These are phyloP conservation scores for Macquaria ambigua DNA, from an alignment of 2,113 vertebrate species.

Conservation along the genomic window DNA sequence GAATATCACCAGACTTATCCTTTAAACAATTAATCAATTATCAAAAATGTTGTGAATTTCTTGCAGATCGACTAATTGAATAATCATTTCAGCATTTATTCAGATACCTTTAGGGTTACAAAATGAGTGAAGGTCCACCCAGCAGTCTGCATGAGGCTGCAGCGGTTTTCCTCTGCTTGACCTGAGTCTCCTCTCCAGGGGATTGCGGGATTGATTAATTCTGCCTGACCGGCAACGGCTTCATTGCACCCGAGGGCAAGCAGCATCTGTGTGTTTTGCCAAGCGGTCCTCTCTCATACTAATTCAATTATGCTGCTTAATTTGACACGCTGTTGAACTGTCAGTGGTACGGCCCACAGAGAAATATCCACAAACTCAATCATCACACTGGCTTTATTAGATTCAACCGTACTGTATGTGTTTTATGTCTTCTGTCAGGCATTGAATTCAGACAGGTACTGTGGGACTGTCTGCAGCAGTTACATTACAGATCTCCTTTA, in stretches of 20 bases:
- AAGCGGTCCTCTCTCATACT: constrained; percentile 29
- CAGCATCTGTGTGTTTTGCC: constrained; percentile 60
- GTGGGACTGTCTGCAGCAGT: constrained; percentile 5
- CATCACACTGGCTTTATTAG: constrained; percentile 39
- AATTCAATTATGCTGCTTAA: constrained; percentile 68
- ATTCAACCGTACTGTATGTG: not conserved
- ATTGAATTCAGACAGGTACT: constrained; percentile 10
- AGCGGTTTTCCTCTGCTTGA: constrained; percentile 32
- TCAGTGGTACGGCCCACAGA: constrained; percentile 33
- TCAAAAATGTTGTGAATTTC: no score
- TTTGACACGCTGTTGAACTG: constrained; percentile 59
- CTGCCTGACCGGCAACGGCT: constrained; percentile 41
- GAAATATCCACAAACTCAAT: constrained; percentile 49
- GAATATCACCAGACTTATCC: not conserved
- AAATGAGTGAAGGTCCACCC: constrained; percentile 4
- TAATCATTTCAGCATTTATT: not conserved
- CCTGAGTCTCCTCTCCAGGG: constrained; percentile 29
- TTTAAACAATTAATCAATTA: not conserved
- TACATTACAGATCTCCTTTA: not conserved
- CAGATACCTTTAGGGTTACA: not conserved
- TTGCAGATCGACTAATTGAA: not conserved
- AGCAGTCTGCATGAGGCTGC: constrained; percentile 15
- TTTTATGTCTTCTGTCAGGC: constrained; percentile 15
- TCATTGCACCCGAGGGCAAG: constrained; percentile 26
- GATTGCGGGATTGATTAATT: constrained; percentile 40